Evolutionary conservation across 2,113 vertebrate genomes (phyloP), one percentile per base, ranked within the genome.

Genomic region (Pitta sordida): DNA sequence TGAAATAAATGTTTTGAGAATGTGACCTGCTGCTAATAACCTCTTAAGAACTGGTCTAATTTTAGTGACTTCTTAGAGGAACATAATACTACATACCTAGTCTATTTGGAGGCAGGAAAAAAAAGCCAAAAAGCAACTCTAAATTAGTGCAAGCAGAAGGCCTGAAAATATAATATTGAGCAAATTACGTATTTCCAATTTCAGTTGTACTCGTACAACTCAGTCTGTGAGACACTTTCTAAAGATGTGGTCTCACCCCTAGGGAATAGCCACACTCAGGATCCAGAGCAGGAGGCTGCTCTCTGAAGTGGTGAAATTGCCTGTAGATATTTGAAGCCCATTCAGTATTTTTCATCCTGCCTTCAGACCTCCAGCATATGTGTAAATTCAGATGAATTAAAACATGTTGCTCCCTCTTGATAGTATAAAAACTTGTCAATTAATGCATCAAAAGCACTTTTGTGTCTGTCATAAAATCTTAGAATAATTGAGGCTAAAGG

Each of bases 11-110:
- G 65, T 32, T 10, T 27, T 53, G 41, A 53, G 59, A 84, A 41
- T 65, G 48, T 36, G 15, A 63, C 58, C 43, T 77, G 11, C 79
- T 83, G n/a, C 53, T 70, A 94, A 75, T 83, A 93, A 81, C 62
- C 63, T 69, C 52, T 81, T 68, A 43, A 86, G 82, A 93, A 74
- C 46, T 80, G n/a, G 16, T 14, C 13, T 8, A 4, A 52, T 87
- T 91, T 80, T 55, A 83, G 37, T 74, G 63, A 48, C 19, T 19
- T 85, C 41, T 74, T 63, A 63, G 36, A 88, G 6, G 24, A 86
- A 30, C 13, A 8, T 26, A 74, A 29, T n/a, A 16, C 16, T 73
- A n/a, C n/a, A n/a, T n/a, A 46, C 46, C 4, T n/a, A 36, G 20
- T 69, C 29, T 82, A 13, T 68, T 68, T 13, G 11, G 32, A 85